Percentiles rank a stretch among this genome's conserved stretches.
phyloP scores from a whole-genome alignment of 2,888 invertebrate genomes.

The Sepiola atlantica region DNA sequence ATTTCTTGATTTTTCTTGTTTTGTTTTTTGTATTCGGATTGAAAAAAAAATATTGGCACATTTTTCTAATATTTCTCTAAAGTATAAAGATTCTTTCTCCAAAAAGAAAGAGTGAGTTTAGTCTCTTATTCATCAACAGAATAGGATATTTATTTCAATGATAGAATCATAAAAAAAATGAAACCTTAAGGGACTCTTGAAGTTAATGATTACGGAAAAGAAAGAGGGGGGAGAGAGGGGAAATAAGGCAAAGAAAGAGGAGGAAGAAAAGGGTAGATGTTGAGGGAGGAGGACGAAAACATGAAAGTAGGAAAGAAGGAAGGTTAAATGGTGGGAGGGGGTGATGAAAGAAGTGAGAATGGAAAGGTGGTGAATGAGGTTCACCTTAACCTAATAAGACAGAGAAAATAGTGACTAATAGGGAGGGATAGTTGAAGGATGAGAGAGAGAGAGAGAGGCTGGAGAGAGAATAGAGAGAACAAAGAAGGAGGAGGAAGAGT shows the following conservation, averaged over 20 bases:
- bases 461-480: not conserved
- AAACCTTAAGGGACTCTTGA: not conserved
- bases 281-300: not conserved
- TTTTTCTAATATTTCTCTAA: not conserved
- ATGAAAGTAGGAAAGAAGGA: not conserved
- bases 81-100: not conserved
- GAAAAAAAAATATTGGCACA: too few species aligned
- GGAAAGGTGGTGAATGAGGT: not conserved
- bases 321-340: not conserved
- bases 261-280: not conserved
- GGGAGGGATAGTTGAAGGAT: not conserved
- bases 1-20: not conserved
- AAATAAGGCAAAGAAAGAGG: not conserved
- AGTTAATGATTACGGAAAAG: not conserved
- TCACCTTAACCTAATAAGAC: too few species aligned
- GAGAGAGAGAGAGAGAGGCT: not conserved
- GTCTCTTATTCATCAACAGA: not conserved
- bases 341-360: not conserved
- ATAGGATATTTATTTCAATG: not conserved
- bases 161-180: not conserved
- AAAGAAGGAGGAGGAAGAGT: not conserved
- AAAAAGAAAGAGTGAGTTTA: not conserved
- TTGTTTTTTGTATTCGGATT: not conserved
- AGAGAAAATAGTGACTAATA: not conserved
- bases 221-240: not conserved